Evolutionary conservation across 2,797 vertebrate genomes (phyloP), one percentile per base, ranked within the genome.

Genomic region (Lutjanus argentimaculatus): DNA sequence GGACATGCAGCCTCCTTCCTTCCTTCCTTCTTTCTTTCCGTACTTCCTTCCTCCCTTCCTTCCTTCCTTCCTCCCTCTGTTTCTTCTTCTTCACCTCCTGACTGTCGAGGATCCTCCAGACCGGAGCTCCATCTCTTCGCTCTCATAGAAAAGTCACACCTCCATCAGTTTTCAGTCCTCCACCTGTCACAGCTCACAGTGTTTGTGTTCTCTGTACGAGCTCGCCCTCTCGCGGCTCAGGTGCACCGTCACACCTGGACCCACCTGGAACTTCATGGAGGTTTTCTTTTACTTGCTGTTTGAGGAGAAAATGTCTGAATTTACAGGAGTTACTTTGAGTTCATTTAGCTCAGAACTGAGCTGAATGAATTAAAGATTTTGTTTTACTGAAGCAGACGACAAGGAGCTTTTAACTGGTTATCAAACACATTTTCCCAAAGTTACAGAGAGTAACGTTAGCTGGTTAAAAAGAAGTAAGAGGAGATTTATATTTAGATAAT

Each of bases 41-140:
- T 9, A 59, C 10, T 2, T 30, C 25, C 48, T 12, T 9, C 21
- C 0, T n/a, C 2, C 5, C 11, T 1, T 10, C 13, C 14, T 1
- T 51, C 22, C 6, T 16, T 14, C 2, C 10, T 12, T 10, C 10
- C 8, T 1, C 40, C 22, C 9, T 21, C 19, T 15, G 36, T 53
- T 6, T n/a, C 16, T 1, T 10, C 13, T 1, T 48, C 42, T 8
- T 68, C 70, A 2, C 68, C 57, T 40, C 16, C 62, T 30, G 13
- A 52, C 62, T 22, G 10, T 65, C 1, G 43, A 73, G 79, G 68
- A 61, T 70, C 64, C 0, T 19, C 2, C 11, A 9, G 1, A 2
- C 40, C 21, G 15, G 64, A 69, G 30, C 67, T 75, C 22, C 79
- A 19, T 49, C 79, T 71, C 61, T 46, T 68, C 56, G 9, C 65